These are phyloP conservation scores for Muscicapa comitata DNA, from an alignment of 2,797 vertebrate species.

Conservation along the genomic window DNA sequence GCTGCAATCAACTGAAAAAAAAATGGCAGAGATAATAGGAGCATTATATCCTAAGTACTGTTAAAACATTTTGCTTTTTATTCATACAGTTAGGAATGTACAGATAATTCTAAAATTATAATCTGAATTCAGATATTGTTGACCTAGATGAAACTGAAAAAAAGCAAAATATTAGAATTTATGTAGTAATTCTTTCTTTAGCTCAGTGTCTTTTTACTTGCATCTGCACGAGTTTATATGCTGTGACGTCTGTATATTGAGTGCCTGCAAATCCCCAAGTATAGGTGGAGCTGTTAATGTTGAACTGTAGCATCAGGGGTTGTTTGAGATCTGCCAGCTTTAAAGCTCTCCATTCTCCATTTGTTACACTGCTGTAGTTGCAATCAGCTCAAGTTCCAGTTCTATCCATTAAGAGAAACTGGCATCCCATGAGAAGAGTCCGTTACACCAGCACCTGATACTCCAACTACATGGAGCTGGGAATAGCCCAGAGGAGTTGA, in stretches of 20 bases:
- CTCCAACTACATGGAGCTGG: neutral
- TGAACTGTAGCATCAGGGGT: neutral
- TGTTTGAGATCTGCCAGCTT: neutral
- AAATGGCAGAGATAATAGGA: constrained; percentile 24
- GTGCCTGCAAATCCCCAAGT: neutral
- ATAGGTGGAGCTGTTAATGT: neutral
- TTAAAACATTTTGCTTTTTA: neutral
- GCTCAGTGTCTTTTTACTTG: neutral
- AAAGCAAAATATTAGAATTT: neutral
- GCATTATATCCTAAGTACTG: neutral
- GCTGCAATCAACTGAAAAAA: constrained; percentile 89
- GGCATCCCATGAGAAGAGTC: neutral
- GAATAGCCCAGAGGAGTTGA: neutral
- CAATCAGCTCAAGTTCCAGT: neutral
- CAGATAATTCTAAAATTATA: neutral
- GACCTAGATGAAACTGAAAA: neutral
- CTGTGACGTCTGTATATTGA: neutral
- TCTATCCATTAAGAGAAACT: neutral
- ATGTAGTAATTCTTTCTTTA: neutral
- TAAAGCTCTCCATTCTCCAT: neutral
- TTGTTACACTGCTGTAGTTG: neutral
- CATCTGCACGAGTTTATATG: neutral
- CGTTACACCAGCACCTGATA: neutral
- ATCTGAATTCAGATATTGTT: neutral
- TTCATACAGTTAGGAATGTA: neutral